Percentiles rank a stretch among this genome's conserved stretches.
phyloP scores from a whole-genome alignment of 2,888 invertebrate species.

The Tiliacea citrago region DNA sequence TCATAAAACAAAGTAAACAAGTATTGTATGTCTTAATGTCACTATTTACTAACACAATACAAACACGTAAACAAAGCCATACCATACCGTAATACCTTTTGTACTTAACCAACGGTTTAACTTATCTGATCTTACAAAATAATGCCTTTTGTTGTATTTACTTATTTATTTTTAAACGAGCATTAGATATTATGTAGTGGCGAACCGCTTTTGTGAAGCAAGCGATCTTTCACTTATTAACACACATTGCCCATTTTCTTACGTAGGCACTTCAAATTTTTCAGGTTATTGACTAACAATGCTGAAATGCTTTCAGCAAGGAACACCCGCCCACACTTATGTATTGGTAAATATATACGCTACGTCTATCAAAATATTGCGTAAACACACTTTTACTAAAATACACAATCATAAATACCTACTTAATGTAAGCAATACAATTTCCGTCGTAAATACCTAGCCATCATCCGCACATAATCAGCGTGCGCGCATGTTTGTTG shows the following conservation, averaged over 20 bases:
- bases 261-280: not conserved
- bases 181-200: not conserved
- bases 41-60: slow-evolving; percentile 9
- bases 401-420: slow-evolving; percentile 25
- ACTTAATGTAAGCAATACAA: slow-evolving; percentile 40
- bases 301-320: not conserved
- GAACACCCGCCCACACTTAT: not conserved
- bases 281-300: not conserved
- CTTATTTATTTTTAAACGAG: slow-evolving; percentile 12
- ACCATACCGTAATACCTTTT: slow-evolving; percentile 12
- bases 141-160: slow-evolving; percentile 24
- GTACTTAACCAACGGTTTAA: slow-evolving; percentile 23
- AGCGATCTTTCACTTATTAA: not conserved
- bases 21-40: not conserved
- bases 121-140: slow-evolving; percentile 47
- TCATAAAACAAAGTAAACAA: not conserved
- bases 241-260: too few species aligned
- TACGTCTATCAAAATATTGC: slow-evolving; percentile 5
- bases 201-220: not conserved
- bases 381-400: slow-evolving; percentile 3
- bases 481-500: slow-evolving; percentile 50
- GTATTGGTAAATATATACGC: not conserved
- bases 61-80: slow-evolving; percentile 18
- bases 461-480: slow-evolving; percentile 43
- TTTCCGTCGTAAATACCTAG: slow-evolving; percentile 50